Evolutionary conservation across 2,797 vertebrate species (phyloP), one percentile per base, ranked within the genome.

Genomic region (Anabacerthia variegaticeps): DNA sequence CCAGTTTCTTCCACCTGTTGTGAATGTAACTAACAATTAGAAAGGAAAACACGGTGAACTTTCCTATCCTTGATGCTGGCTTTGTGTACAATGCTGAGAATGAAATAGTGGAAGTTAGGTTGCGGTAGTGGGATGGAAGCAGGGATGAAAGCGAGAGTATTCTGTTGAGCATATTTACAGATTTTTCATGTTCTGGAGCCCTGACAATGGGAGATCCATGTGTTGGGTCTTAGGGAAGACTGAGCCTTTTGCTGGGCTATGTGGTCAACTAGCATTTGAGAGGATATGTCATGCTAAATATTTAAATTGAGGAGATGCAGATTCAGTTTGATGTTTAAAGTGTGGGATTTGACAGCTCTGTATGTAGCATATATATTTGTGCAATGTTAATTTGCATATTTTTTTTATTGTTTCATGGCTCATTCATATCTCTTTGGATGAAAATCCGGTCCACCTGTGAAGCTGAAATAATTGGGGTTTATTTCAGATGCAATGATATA

Each of bases 391-490:
- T 90, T 72, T 79, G 32, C 30, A 6, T 59, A 11, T 27, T 58
- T 30, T 30, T 30, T 20, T 34, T 34, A 22, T 67, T 0, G 34
- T 68, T 91, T 88, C 19, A 16, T 78, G n/a, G 21, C 48, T 94
- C 39, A 14, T 91, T 89, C n/a, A 7, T 89, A 23, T 84, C 9
- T 86, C 74, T 73, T 1, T 1, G 9, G 17, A 73, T 85, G 34
- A 87, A 95, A 92, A 90, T 56, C 61, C 56, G 69, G 59, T 69
- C 51, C 7, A 80, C 81, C 52, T 63, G 37, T 56, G 62, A 89
- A 72, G 41, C 41, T 71, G 56, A 89, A 94, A 73, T 67, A 95
- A 85, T 28, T 79, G 48, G 37, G 41, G 88, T 63, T 92, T 88
- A 61, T 75, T 87, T 95, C 68, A 85, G 56, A 34, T 76, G 49